Percentiles rank a stretch among this genome's conserved stretches.
Conservation (phyloP, 1,140 invertebrate species). For the Sogatella furcifera region DNA sequence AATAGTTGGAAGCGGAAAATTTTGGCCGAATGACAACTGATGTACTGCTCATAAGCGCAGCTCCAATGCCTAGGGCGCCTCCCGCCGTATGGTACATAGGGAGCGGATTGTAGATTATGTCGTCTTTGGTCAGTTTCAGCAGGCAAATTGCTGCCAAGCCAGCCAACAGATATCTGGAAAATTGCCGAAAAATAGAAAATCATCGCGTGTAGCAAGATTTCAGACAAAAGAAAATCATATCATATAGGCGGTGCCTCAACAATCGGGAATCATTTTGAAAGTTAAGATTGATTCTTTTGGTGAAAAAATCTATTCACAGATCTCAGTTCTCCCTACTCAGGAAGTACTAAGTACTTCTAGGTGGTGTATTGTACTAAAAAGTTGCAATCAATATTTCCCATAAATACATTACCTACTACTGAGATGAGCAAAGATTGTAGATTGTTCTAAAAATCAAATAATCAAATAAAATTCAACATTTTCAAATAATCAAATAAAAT, state of each 20-base stretch:
- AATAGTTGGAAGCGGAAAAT: conserved; percentile 67
- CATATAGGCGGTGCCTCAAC: conserved; percentile 1
- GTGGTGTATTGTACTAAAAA: too few relatives aligned
- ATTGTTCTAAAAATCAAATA: too few relatives aligned
- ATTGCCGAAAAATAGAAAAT: background rate
- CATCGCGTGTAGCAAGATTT: background rate
- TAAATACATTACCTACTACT: too few relatives aligned
- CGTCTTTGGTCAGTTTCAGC: conserved; percentile 31
- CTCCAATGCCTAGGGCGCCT: conserved; percentile 48
- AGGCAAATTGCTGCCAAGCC: conserved; percentile 33
- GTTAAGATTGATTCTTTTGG: too few relatives aligned
- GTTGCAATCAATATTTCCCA: too few relatives aligned
- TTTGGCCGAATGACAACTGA: conserved; percentile 53
- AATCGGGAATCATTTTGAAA: background rate
- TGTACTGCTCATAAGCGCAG: conserved; percentile 47
- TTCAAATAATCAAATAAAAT: too few relatives aligned
- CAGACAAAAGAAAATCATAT: conserved; percentile 7
- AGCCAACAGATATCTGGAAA: conserved; percentile 34
- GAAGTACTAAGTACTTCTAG: too few relatives aligned
- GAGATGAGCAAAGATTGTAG: too few relatives aligned
- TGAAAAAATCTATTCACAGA: too few relatives aligned
- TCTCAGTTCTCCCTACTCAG: too few relatives aligned
- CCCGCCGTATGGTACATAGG: conserved; percentile 61
- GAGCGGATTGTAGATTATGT: conserved; percentile 48
- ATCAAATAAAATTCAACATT: too few relatives aligned